Percentiles rank a stretch among this genome's conserved stretches.
Conservation (phyloP, 35 echinoderm and acorn worm genomes). For the Antedon bifida region DNA sequence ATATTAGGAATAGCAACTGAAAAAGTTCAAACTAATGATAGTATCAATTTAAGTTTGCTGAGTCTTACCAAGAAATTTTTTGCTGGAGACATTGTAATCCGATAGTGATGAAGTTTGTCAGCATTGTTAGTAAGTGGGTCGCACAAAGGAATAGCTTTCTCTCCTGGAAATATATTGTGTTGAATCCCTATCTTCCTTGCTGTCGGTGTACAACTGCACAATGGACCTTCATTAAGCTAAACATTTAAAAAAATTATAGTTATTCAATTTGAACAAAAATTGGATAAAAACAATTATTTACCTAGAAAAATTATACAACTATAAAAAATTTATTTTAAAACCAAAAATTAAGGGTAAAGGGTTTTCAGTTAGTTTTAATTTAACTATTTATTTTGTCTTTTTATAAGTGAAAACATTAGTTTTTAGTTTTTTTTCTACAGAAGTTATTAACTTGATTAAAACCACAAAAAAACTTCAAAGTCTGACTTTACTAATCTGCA, state of each 20-base stretch:
- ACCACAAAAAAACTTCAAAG: no score
- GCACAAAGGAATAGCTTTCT: constrained; percentile 41
- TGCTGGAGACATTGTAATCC: constrained; percentile 57
- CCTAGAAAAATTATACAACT: background rate
- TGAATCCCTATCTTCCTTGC: constrained; percentile 60
- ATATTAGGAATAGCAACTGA: no score
- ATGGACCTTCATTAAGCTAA: constrained; percentile 72
- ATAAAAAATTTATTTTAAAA: no score
- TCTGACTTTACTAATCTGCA: no score
- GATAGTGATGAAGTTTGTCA: constrained; percentile 62
- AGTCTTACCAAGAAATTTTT: constrained; percentile 69
- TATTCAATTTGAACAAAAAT: background rate
- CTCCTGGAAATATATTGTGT: constrained; percentile 95
- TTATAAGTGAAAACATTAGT: no score
- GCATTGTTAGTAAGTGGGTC: constrained; percentile 70
- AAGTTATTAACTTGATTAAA: no score
- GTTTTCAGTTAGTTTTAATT: no score
- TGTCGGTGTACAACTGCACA: constrained; percentile 59
- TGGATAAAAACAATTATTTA: background rate
- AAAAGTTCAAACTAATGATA: no score
- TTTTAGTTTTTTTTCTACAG: no score
- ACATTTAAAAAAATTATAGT: background rate
- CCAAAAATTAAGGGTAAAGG: no score
- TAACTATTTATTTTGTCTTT: no score
- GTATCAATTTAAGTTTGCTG: no score